Percentiles rank a stretch among this genome's conserved stretches.
Evolutionary conservation across 1,140 invertebrate species (phyloP).

Genomic region (Yoshiicerus persimilis): DNA sequence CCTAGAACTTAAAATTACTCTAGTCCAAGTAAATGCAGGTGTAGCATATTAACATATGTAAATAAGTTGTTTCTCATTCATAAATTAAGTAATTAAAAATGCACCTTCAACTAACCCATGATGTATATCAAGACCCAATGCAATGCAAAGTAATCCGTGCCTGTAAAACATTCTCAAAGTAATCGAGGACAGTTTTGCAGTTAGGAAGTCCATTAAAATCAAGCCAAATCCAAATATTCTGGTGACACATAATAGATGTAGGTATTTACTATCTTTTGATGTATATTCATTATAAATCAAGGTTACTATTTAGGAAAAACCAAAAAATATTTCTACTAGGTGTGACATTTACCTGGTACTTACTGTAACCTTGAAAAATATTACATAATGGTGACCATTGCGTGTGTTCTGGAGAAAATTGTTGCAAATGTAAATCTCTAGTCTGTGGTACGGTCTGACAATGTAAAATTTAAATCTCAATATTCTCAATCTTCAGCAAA

Average conservation of each 20-base stretch:
- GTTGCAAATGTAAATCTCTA: background rate
- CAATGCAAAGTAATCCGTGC: background rate
- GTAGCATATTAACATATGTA: background rate
- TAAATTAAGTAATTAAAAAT: background rate
- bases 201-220: background rate
- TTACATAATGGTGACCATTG: background rate
- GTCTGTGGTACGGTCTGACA: background rate
- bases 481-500: background rate
- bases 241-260: background rate
- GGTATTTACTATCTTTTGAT: no score
- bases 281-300: no score
- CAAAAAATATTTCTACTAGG: no score
- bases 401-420: background rate
- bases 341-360: no score
- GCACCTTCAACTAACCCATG: slow-evolving; percentile 15
- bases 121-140: background rate
- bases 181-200: background rate
- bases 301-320: no score
- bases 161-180: background rate
- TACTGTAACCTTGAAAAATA: background rate
- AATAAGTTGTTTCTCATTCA: background rate
- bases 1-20: background rate
- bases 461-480: background rate
- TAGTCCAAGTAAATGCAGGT: background rate
- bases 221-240: background rate